Evolutionary conservation across 2,797 vertebrate species (phyloP).

Genomic region (Ispidina lecontei): DNA sequence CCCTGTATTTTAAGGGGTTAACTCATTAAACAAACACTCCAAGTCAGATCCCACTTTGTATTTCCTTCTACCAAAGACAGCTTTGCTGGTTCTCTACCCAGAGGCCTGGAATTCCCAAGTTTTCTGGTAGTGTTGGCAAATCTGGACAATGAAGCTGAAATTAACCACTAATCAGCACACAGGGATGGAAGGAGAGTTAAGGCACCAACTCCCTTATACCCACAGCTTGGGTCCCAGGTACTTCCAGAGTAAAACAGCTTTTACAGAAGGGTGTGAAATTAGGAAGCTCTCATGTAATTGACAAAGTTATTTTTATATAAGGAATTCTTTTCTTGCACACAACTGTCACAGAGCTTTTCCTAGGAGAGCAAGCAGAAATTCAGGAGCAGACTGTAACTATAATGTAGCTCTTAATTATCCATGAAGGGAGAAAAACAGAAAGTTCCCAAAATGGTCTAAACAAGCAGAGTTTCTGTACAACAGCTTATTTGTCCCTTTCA

Average conservation of each 20-base stretch:
- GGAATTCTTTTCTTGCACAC: not conserved
- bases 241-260: not conserved
- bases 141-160: not conserved
- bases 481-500: conserved; percentile 24
- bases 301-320: not conserved
- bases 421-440: not conserved
- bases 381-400: not conserved
- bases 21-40: not conserved
- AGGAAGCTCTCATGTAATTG: not conserved
- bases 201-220: not conserved
- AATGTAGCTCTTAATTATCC: not conserved
- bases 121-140: not conserved
- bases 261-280: not conserved
- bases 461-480: not conserved
- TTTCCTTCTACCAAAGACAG: not conserved
- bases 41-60: not conserved
- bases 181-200: not conserved
- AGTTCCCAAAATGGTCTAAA: not conserved
- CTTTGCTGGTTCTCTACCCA: not conserved
- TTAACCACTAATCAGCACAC: not conserved
- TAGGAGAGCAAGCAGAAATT: not conserved
- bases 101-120: not conserved
- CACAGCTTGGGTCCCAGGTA: not conserved
- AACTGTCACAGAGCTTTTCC: not conserved
- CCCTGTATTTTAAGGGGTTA: not conserved